Evolutionary conservation across 2,888 invertebrate genomes (phyloP).

Genomic region (Lumbricus terrestris): DNA sequence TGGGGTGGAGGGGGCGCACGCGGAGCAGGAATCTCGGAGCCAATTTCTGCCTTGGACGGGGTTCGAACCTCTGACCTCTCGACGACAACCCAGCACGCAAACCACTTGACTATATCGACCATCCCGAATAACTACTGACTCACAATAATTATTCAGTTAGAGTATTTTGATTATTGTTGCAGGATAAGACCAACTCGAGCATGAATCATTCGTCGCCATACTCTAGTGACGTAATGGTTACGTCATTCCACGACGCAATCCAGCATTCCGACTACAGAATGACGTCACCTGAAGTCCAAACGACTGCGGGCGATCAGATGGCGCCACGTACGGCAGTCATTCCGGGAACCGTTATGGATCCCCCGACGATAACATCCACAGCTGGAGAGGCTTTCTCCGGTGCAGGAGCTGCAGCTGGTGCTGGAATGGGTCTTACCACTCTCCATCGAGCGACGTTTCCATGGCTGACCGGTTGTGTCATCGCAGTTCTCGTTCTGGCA

Average conservation of each 20-base stretch:
- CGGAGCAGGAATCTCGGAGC: too few species aligned
- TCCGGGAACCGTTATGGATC: background rate
- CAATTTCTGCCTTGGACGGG: too few species aligned
- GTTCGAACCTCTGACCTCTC: too few species aligned
- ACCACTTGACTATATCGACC: too few species aligned
- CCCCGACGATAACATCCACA: background rate
- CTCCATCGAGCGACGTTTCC: background rate
- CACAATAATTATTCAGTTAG: too few species aligned
- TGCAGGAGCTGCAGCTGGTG: background rate
- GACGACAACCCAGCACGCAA: too few species aligned
- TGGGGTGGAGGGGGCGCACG: too few species aligned
- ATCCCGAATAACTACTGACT: background rate
- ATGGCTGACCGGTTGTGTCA: slow-evolving; percentile 11
- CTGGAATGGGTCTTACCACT: background rate
- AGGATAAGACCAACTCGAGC: background rate
- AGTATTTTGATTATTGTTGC: background rate
- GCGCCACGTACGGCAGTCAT: background rate
- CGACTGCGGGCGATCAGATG: background rate
- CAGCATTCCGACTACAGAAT: background rate
- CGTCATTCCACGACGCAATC: background rate
- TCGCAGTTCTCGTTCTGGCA: slow-evolving; percentile 15
- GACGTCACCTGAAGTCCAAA: background rate
- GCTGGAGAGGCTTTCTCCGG: background rate
- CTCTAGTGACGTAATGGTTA: background rate
- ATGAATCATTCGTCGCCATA: background rate